phyloP scores from a whole-genome alignment of 2,113 vertebrate species.

The Suncus etruscus region DNA sequence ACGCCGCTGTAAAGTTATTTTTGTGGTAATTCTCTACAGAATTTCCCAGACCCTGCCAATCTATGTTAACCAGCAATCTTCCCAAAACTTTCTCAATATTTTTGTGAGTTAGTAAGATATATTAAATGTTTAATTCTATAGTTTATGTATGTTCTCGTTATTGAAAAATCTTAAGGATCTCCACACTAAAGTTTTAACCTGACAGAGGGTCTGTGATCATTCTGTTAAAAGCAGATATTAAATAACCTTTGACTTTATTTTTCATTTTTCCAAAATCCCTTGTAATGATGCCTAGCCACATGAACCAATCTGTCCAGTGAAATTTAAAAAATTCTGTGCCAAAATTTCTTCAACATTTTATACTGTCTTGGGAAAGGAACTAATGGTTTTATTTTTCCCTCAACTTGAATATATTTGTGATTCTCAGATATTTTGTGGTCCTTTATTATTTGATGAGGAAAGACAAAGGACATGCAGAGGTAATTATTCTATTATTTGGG shows the following conservation, averaged over 20 bases:
- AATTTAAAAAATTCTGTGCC: neutral
- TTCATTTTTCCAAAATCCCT: neutral
- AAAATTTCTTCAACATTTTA: neutral
- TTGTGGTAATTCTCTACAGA: neutral
- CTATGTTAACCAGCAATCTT: neutral
- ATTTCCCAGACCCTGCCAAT: fast-evolving
- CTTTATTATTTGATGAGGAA: neutral
- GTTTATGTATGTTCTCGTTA: neutral
- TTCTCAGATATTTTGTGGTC: neutral
- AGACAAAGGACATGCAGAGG: neutral
- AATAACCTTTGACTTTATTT: neutral
- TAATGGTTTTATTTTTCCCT: too few relatives aligned
- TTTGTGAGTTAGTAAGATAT: neutral
- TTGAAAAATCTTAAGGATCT: neutral
- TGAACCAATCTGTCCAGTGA: neutral
- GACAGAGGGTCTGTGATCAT: neutral
- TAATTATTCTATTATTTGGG: neutral
- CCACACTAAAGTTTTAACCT: neutral
- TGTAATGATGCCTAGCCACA: neutral
- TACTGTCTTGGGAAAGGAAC: neutral
- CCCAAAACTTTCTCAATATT: neutral
- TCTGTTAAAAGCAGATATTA: neutral
- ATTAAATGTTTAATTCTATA: neutral
- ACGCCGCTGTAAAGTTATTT: too few relatives aligned
- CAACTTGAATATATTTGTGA: neutral